phyloP scores from a whole-genome alignment of 2,113 vertebrate genomes.

The Andinoacara biseriatus region DNA sequence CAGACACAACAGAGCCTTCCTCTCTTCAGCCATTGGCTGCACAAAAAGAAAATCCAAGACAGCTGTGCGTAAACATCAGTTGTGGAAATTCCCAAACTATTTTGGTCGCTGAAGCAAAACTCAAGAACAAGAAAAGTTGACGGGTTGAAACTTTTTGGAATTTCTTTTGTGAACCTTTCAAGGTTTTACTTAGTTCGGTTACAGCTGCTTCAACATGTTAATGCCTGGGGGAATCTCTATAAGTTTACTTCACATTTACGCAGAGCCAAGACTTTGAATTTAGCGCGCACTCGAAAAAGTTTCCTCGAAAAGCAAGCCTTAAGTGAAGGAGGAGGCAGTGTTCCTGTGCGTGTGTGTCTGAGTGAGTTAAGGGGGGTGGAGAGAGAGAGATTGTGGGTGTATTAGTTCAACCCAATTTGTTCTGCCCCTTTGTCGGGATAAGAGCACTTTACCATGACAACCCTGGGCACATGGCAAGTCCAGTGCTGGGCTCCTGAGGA shows the following conservation, averaged over 20 bases:
- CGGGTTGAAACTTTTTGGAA: background rate
- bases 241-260: background rate
- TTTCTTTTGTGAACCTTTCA: background rate
- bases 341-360: background rate
- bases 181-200: background rate
- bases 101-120: slow-evolving; percentile 40
- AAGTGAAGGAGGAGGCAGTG: background rate
- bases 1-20: background rate
- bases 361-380: background rate
- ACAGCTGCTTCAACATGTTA: background rate
- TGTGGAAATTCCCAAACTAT: slow-evolving; percentile 67
- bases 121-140: background rate
- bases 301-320: slow-evolving; percentile 14
- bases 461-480: slow-evolving; percentile 51
- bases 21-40: background rate
- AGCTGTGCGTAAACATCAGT: slow-evolving; percentile 46
- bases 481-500: slow-evolving; percentile 47
- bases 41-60: slow-evolving; percentile 1
- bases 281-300: slow-evolving; percentile 37
- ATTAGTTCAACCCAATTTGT: slow-evolving; percentile 40
- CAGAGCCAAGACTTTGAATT: slow-evolving; percentile 65
- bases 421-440: slow-evolving; percentile 60
- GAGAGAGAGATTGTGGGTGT: slow-evolving; percentile 17
- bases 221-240: background rate
- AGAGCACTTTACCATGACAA: slow-evolving; percentile 70